Base-by-base conservation (phyloP, 2,888 invertebrate genomes). In the Dolichomitus sp. region DNA sequence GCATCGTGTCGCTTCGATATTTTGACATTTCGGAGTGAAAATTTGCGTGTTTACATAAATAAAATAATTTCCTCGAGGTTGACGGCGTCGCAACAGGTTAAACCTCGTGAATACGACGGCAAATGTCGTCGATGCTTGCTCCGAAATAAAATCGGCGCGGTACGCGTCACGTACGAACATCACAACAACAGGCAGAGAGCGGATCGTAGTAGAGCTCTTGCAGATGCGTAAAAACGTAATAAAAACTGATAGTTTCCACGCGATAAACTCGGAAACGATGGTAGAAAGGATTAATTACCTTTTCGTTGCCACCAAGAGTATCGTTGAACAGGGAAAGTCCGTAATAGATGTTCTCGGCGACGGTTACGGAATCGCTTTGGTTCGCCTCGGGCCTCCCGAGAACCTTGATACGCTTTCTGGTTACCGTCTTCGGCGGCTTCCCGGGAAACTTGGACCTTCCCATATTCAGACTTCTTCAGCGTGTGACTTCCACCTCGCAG, bases 381-480 rank as follows among this genome's bases (percentile, higher is more conserved):
- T 90, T 89, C 84, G 90, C 88, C 88, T 95, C 94, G 92, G 95
- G 94, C 91, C 95, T 95, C 91, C 96, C 96, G 94, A 97, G 95
- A 93, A 97, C 97, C 95, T 97, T 97, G 93, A 97, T 96, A 94
- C 97, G 96, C 94, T 97, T 97, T 95, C 97, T 96, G 95, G 97
- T 97, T 94, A 97, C 96, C 95, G 97, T 96, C 95, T 97, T 97
- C 90, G 97, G 96, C 94, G 97, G 97, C 95, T 97, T 97, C 93
- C 97, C 97, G 93, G 97, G 97, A 96, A 97, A 97, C 95, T 96
- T 96, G 94, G 96, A 96, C 95, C 96, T 96, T 95, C 96, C 96
- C 97, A 97, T 97, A 95, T 95, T 95, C 95, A 94, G 94, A 90
- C 94, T 94, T 76, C 94, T 94, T 95, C 95, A 94, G 94, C 94